Base-by-base conservation (phyloP, 2,888 invertebrate genomes). In the Itoplectis maculator region DNA sequence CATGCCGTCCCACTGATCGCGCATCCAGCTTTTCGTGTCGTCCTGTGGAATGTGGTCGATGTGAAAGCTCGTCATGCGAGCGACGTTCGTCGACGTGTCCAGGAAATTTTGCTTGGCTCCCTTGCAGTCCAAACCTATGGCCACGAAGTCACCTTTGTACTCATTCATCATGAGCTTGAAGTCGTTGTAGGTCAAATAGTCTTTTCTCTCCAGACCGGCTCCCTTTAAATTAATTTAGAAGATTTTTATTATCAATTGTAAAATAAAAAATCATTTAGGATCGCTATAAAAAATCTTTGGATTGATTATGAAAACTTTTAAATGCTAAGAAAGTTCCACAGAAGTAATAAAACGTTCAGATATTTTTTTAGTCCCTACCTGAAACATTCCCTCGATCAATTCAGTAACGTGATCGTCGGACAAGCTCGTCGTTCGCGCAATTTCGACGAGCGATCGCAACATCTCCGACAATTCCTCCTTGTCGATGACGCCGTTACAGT, bases 131-230 rank as follows among this genome's bases (percentile, higher is more conserved):
- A 98, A 93, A 0, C 98, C 98, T 77, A 98, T 98, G 0, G 98
- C 98, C 0, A 98, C 98, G 90, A 98, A 98, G 90, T 98, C 98
- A 0, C 98, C 98, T 92, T 98, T 98, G 93, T 98, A 98, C 91
- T 98, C 98, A 89, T 97, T 97, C 98, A 98, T 98, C 98, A 98
- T 98, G 11, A 97, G 93, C 91, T 98, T 98, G 89, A 98, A 98
- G 90, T 98, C 98, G 75, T 96, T 96, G 91, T 98, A 98, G 0
- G 97, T 98, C 8, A 98, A 94, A 88, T 96, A 97, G 87, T 98
- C 97, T 93, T 98, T 98, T 89, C 97, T 96, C 93, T 98, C 96
- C 5, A 98, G 94, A 0, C 98, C 98, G 8, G 98, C 97, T 91
- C 97, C 97, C 95, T 97, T 92, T 68, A 91, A 91, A 56, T 68